Evolutionary conservation across 2,888 invertebrate species (phyloP), one percentile per base, ranked within the genome.

Genomic region (Tenthredo notha): DNA sequence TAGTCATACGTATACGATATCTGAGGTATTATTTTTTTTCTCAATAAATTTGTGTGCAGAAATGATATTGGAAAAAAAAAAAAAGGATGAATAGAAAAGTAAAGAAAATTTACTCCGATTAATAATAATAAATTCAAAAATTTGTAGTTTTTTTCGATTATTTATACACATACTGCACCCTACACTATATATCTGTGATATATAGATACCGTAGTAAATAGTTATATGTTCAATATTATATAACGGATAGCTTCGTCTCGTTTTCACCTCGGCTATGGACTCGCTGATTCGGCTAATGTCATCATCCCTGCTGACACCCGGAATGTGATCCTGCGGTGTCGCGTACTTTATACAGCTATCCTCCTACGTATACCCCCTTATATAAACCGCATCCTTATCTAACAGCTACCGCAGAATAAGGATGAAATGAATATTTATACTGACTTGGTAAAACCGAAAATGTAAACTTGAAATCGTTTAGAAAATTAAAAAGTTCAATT

Each of bases 321-420:
- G 86, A 89, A 89, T 89, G 86, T 85, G 86, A 88, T 88, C 87
- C 87, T 87, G 84, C 85, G 77, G 80, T n/a, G n/a, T 18, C 15
- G 77, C 47, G 21, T n/a, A n/a, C 40, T 7, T 40, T 47, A 50
- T 18, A 33, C 72, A 29, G 29, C 70, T 29, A n/a, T n/a, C 33
- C 72, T 37, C 72, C 72, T 15, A n/a, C 6, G 10, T 6, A 18
- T 37, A 40, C 37, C 9, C 1, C 5, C 21, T 9, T 25, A 65
- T 65, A 50, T 25, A 65, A 29, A 50, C 75, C 75, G 29, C 75
- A 47, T 67, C 67, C 29, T 29, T 10, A 5, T 12, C 15, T 43
- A 47, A 12, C n/a, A n/a, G 7, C 54, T 54, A n/a, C 54, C 54
- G 54, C 54, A 54, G 54, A 54, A 54, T 54, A 54, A n/a, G 54